Evolutionary conservation across 2,797 vertebrate genomes (phyloP).

Genomic region (Iguana delicatissima): DNA sequence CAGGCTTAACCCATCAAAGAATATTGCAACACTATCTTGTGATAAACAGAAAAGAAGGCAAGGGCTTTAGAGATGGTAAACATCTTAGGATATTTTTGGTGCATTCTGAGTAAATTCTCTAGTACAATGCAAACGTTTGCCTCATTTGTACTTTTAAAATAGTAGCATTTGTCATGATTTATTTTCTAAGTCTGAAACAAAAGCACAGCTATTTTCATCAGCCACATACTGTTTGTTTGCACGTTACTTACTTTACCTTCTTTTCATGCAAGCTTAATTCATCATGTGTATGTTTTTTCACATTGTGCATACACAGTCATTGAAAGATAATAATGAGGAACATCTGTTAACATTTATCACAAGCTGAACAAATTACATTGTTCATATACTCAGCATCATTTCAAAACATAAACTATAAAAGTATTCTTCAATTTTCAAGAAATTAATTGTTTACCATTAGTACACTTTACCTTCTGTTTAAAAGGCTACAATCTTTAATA

Average conservation of each 20-base stretch:
- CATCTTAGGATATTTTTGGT: accelerated
- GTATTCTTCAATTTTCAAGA: constrained; percentile 54
- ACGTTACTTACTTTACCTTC: constrained; percentile 48
- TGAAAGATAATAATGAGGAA: constrained; percentile 73
- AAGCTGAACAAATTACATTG: constrained; percentile 71
- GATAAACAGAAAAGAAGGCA: too few relatives aligned
- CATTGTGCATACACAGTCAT: constrained; percentile 51
- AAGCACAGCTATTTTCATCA: constrained; percentile 50
- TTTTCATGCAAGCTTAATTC: constrained; percentile 58
- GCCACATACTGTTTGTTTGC: constrained; percentile 16
- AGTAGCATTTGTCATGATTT: constrained; percentile 51
- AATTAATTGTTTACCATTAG: constrained; percentile 29
- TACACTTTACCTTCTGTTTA: constrained; percentile 49
- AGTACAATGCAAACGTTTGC: constrained; percentile 4
- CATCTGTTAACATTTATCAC: constrained; percentile 77
- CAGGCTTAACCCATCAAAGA: constrained; percentile 5
- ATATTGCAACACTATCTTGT: neutral
- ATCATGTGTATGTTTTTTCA: constrained; percentile 47
- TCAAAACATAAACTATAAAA: constrained; percentile 48
- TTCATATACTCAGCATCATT: constrained; percentile 63
- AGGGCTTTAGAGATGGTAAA: neutral
- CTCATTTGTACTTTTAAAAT: constrained; percentile 47
- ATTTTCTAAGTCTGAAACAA: constrained; percentile 60
- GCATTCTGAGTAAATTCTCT: constrained; percentile 46
- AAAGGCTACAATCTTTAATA: constrained; percentile 42